Evolutionary conservation across 2,797 vertebrate species (phyloP), one percentile per base, ranked within the genome.

Genomic region (Lophotriccus pileatus): DNA sequence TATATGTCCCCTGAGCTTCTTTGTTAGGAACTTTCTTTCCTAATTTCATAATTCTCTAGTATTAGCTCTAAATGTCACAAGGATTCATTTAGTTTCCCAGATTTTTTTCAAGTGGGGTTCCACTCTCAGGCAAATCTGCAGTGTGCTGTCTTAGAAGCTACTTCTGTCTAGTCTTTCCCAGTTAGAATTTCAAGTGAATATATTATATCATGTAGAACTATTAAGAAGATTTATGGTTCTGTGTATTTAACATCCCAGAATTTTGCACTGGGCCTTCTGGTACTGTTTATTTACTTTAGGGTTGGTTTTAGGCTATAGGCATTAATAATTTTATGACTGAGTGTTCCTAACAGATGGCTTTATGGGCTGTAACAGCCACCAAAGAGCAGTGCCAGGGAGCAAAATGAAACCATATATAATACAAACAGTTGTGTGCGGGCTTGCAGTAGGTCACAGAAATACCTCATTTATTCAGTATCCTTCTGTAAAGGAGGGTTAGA

Each of bases 221-320:
- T 95, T 88, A 94, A 56, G 56, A 84, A 82, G 80, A 97, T 94
- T 96, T 95, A 97, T 88, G 47, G 21, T 83, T 92, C 79, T 90
- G 76, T 95, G 77, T 95, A 81, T 93, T 86, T 91, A 93, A 74
- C 74, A 84, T 88, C 63, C 87, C 67, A 86, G 87, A 95, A 80
- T 94, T 93, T 96, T 94, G 85, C 44, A 43, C 67, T 79, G 87
- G 87, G 59, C 95, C 95, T 94, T 96, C 82, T 96, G 92, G 91
- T 96, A 94, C 83, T 95, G 66, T 96, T 96, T 97, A 84, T 96
- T 95, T 97, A 96, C 89, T 94, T 94, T 96, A 94, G 69, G 47
- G 77, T 52, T 96, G 91, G 85, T 94, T 97, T 95, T 95, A 94
- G 83, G 80, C 80, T 96, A 41, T 63, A 95, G 70, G 34, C 87